Evolutionary conservation across 2,888 invertebrate genomes (phyloP).

Genomic region (Agapostemon virescens): DNA sequence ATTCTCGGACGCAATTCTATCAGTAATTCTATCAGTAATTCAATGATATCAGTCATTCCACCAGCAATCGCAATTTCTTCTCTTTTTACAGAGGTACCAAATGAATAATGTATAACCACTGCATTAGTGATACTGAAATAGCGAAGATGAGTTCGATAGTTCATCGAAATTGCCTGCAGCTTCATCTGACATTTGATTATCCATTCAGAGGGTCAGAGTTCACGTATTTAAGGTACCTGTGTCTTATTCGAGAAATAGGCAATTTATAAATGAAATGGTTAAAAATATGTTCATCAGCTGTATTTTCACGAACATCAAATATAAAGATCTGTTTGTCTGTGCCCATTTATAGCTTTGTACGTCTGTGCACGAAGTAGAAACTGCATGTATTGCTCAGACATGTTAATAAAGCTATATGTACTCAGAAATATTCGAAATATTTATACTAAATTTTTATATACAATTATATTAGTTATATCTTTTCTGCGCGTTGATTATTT

Average conservation of each 20-base stretch:
- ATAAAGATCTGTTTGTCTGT: neutral
- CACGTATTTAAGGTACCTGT: neutral
- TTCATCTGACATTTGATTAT: neutral
- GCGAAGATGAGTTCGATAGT: neutral
- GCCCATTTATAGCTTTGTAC: neutral
- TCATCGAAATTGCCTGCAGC: neutral
- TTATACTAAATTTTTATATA: neutral
- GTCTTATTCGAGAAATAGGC: neutral
- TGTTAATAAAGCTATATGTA: neutral
- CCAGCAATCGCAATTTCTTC: neutral
- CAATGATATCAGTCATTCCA: too few relatives aligned
- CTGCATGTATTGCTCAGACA: neutral
- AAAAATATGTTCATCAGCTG: neutral
- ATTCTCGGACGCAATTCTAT: neutral
- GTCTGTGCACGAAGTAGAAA: neutral
- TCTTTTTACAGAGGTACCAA: neutral
- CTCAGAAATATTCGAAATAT: neutral
- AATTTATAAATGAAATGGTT: neutral
- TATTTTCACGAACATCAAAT: neutral
- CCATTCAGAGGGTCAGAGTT: neutral
- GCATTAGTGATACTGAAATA: neutral
- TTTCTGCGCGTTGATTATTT: neutral
- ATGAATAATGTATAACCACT: neutral
- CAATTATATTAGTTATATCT: neutral
- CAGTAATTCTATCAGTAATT: too few relatives aligned